phyloP scores from a whole-genome alignment of 2,888 invertebrate species.

The Steinernema carpocapsae region DNA sequence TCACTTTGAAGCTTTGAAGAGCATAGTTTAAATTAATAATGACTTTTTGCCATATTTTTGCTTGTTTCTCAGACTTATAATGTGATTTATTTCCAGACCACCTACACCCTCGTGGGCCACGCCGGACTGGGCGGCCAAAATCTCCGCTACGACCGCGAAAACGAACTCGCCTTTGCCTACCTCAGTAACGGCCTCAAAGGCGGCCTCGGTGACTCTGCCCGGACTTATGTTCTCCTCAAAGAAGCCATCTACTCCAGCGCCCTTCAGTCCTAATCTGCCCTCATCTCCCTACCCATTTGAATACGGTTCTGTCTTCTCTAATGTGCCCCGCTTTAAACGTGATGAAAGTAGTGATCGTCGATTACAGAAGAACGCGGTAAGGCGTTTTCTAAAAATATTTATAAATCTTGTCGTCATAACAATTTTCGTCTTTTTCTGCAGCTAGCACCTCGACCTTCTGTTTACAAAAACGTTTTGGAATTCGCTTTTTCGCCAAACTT shows the following conservation, averaged over 20 bases:
- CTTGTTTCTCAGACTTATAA: too few species aligned
- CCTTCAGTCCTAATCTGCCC: background rate
- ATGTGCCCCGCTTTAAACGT: background rate
- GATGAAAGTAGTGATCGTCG: background rate
- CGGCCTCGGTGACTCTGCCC: slow-evolving; percentile 60
- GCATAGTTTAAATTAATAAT: too few species aligned
- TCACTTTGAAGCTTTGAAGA: too few species aligned
- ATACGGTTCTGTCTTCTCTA: background rate
- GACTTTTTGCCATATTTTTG: too few species aligned
- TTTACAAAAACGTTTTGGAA: too few species aligned
- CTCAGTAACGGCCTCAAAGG: slow-evolving; percentile 68
- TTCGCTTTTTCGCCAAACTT: background rate
- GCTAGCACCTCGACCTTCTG: too few species aligned
- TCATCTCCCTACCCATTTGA: background rate
- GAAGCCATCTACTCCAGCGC: slow-evolving; percentile 47
- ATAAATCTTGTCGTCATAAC: background rate
- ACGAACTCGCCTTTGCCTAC: slow-evolving; percentile 70
- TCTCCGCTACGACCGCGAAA: slow-evolving; percentile 68
- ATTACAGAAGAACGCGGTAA: background rate
- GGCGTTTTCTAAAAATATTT: background rate
- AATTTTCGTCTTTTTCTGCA: too few species aligned
- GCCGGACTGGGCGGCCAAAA: slow-evolving; percentile 71
- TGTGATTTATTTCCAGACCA: background rate
- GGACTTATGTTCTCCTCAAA: slow-evolving; percentile 55
- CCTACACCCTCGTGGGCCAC: slow-evolving; percentile 65